Conservation (phyloP, 2,113 vertebrate species). For the Typhlomys cinereus region DNA sequence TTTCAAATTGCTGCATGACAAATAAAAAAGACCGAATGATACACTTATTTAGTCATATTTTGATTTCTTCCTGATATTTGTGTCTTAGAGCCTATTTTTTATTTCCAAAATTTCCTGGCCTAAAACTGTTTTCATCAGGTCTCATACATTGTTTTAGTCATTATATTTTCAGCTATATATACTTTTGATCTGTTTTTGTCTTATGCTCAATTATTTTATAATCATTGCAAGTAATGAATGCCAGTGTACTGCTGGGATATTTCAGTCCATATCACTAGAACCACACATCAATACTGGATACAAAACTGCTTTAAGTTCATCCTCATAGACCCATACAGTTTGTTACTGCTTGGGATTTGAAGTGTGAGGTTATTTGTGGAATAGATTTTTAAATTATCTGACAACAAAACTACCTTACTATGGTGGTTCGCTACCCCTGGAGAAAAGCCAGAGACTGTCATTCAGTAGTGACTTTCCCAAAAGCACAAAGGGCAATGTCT, state of each 20-base stretch:
- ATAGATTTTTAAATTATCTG: constrained; percentile 24
- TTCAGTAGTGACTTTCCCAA: constrained; percentile 23
- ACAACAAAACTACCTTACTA: constrained; percentile 15
- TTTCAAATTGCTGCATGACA: too few species aligned
- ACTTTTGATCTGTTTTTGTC: background rate
- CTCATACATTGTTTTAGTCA: background rate
- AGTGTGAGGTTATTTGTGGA: constrained; percentile 27
- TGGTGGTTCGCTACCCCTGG: background rate
- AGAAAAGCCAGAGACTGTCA: background rate
- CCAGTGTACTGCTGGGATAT: background rate
- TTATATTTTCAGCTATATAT: background rate
- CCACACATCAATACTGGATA: background rate
- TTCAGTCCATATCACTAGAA: constrained; percentile 17
- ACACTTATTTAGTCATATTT: background rate
- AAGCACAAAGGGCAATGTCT: constrained; percentile 52
- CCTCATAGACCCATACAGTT: background rate
- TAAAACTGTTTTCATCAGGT: background rate
- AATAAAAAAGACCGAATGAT: too few species aligned
- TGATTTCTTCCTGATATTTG: background rate
- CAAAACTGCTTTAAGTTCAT: constrained; percentile 28
- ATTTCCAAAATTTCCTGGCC: background rate
- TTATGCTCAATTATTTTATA: background rate
- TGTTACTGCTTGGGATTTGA: background rate
- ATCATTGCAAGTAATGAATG: background rate
- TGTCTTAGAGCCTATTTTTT: background rate